Base-by-base conservation (phyloP, 2,888 invertebrate genomes). In the Zygothrica quintamaculata region DNA sequence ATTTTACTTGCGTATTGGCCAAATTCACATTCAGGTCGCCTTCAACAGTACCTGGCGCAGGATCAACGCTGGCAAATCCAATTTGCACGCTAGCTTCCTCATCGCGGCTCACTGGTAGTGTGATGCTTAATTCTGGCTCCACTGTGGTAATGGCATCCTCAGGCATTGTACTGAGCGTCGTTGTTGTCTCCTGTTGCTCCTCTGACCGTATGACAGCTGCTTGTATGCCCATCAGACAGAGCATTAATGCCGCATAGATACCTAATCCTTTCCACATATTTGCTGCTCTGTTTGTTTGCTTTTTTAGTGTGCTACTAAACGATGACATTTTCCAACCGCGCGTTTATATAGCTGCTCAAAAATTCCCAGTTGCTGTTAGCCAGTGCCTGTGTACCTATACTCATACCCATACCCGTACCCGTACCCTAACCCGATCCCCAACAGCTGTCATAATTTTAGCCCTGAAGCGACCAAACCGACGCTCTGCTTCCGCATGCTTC, bases 371-470 rank as follows among this genome's bases (percentile, higher is more conserved):
- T 15, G 43, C 33, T 43, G 22, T 15, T 47, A 31, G 22, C 36
- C 46, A 26, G 7, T 36, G 13, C 18, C 18, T 22, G 29, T 29
- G 29, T 29, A 9, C 26, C 26, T n/a, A n/a, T 8, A 8, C 4
- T 12, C 6, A 3, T 7, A 12, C 39, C 11, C 12, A 3, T 13
- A 12, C 16, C 15, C 18, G 18, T 22, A 18, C 39, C 39, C 42
- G 7, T 5, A 1, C 25, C 7, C 13, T 13, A 22, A 12, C 29
- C 50, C 36, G 33, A 50, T 48, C 43, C 42, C 73, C 59, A 51
- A 44, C 51, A 84, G 64, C 72, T 81, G 82, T 87, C 85, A 85
- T 82, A 87, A 81, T 82, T 81, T 59, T 43, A 53, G 67, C 84
- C 82, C 74, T 78, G 79, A 64, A 78, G 68, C 79, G 79, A 56